Evolutionary conservation across 2,888 invertebrate species (phyloP), one percentile per base, ranked within the genome.

Genomic region (Ophonus ardosiacus): DNA sequence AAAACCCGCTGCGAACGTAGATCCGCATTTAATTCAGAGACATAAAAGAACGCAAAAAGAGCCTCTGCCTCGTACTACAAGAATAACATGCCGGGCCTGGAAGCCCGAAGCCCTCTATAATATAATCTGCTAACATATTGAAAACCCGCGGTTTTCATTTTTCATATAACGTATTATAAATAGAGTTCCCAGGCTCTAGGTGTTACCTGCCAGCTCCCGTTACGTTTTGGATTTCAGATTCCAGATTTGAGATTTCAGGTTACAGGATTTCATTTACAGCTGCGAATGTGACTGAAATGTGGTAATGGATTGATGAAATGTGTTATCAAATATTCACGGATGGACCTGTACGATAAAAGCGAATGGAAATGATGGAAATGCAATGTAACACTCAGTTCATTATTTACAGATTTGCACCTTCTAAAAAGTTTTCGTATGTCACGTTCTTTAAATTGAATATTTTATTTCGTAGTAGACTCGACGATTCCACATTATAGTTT

Each of bases 141-240:
- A 80, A 80, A 61, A 61, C 15, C 8, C 40, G 7, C 80, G 56
- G 71, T 81, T 84, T 84, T 65, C 78, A 76, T 78, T 78, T 63
- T 84, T 78, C 83, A 76, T 83, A 83, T 83, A 74, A 83, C 43
- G 76, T 76, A 83, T 83, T 83, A 83, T 83, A 76, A 82, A 82
- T 82, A 82, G 82, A 56, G 57, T 83, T 83, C 59, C 38, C 71
- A 31, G 40, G 40, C 13, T 15, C 13, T 68, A 13, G 63, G 15
- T 61, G 59, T 21, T 63, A 38, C 31, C 31, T 68, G 10, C 31
- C 31, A 31, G n/a, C 2, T 51, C 43, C 43, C 10, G 59, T 24
- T 63, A 13, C 31, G 68, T 68, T 24, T 68, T 68, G 68, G 24
- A 31, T 68, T 68, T 13, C n/a, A 63, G 63, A 18, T 61, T 21